Conservation (phyloP, 2,113 vertebrate genomes). For the Archocentrus centrarchus region DNA sequence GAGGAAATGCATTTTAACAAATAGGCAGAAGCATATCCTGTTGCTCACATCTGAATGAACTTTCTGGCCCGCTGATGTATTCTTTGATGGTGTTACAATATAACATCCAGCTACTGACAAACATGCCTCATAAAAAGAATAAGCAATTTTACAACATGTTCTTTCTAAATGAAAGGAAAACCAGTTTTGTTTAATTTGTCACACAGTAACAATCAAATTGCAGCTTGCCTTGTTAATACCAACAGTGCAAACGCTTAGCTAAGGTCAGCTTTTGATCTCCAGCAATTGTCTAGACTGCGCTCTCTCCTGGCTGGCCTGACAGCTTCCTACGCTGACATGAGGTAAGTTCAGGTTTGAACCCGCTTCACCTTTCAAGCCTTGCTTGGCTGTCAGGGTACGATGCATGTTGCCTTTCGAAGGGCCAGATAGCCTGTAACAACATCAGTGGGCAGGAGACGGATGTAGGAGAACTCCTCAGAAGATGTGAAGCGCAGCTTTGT, state of each 20-base stretch:
- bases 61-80: neutral
- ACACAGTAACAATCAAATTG: neutral
- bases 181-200: neutral
- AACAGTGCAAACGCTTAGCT: neutral
- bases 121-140: neutral
- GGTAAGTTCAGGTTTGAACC: constrained; percentile 17
- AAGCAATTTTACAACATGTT: neutral
- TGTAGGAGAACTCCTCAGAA: constrained; percentile 94
- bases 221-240: neutral
- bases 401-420: constrained; percentile 93
- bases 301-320: neutral
- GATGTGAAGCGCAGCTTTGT: constrained; percentile 96
- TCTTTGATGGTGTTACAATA: neutral
- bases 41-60: constrained; percentile 1
- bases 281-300: neutral
- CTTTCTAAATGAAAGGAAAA: constrained; percentile 6
- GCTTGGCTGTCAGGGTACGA: constrained; percentile 86
- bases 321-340: neutral
- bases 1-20: neutral
- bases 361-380: constrained; percentile 6
- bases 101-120: neutral
- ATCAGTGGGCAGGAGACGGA: constrained; percentile 94
- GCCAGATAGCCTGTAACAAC: constrained; percentile 94
- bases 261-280: neutral
- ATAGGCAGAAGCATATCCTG: neutral